Conservation (phyloP, 2,888 invertebrate genomes). For the Agrotis segetum region DNA sequence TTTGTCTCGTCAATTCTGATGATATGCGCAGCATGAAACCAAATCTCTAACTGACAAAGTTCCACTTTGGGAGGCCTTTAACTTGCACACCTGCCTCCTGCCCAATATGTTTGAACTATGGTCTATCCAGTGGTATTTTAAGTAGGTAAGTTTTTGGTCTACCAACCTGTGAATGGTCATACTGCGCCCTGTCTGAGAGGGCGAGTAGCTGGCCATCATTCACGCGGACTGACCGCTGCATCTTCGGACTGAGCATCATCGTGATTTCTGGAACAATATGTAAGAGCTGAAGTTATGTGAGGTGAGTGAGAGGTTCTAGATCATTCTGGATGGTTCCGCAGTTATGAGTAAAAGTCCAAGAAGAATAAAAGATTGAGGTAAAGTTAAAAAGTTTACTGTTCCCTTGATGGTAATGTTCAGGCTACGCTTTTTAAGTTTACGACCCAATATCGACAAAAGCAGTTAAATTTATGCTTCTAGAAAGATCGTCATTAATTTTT, state of each 20-base stretch:
- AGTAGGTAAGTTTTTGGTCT: neutral
- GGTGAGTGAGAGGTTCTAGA: neutral
- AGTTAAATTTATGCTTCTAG: neutral
- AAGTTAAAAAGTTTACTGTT: neutral
- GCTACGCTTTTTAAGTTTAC: no score
- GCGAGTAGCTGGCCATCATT: slow-evolving; percentile 96
- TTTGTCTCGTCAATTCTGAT: no score
- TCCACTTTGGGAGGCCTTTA: neutral
- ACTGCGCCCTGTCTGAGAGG: slow-evolving; percentile 96
- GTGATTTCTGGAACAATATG: slow-evolving; percentile 41
- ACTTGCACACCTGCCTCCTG: neutral
- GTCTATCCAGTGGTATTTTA: neutral
- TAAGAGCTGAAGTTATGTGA: no score
- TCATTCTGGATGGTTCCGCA: neutral
- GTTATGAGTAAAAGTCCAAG: neutral
- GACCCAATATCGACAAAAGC: neutral
- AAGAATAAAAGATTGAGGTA: neutral
- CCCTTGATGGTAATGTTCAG: neutral
- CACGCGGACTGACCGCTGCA: slow-evolving; percentile 96
- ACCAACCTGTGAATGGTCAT: slow-evolving; percentile 93
- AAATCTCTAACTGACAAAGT: no score
- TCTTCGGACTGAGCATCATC: slow-evolving; percentile 95
- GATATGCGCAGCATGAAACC: no score
- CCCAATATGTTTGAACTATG: neutral
- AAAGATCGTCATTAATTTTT: slow-evolving; percentile 7